Evolutionary conservation across 2,888 invertebrate species (phyloP).

Genomic region (Leptarthrus brevirostris): DNA sequence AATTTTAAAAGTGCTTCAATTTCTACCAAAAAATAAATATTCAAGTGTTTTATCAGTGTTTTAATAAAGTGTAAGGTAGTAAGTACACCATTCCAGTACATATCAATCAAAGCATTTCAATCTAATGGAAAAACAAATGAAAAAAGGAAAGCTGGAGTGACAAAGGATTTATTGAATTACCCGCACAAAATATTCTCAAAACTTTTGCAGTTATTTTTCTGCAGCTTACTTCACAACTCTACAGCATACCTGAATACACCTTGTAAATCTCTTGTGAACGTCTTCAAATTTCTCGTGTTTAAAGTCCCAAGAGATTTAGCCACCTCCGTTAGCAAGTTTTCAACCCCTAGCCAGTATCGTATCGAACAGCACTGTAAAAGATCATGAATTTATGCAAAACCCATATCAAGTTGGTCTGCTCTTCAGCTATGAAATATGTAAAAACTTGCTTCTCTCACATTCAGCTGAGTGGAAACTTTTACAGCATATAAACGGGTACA

Average conservation of each 20-base stretch:
- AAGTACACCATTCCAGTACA: too few species aligned
- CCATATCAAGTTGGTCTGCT: constrained; percentile 5
- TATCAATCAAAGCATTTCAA: too few species aligned
- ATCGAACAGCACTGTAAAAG: constrained; percentile 24
- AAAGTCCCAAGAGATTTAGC: background rate
- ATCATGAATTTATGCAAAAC: constrained; percentile 26
- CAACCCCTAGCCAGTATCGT: background rate
- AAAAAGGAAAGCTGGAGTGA: too few species aligned
- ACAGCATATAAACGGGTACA: background rate
- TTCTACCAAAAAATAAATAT: too few species aligned
- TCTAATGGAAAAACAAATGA: too few species aligned
- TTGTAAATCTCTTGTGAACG: constrained; percentile 1
- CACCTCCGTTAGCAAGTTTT: background rate
- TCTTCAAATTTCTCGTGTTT: background rate
- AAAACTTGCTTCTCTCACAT: background rate
- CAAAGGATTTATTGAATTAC: background rate
- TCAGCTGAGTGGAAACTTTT: constrained; percentile 1
- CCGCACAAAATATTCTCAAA: background rate
- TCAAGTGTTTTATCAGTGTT: too few species aligned
- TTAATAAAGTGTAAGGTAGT: too few species aligned
- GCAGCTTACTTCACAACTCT: background rate
- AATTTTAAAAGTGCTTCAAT: too few species aligned
- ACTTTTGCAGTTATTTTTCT: background rate
- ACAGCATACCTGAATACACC: constrained; percentile 5
- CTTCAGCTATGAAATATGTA: constrained; percentile 21